Conservation (phyloP, 2,113 vertebrate genomes). For the Stictonetta naevosa region DNA sequence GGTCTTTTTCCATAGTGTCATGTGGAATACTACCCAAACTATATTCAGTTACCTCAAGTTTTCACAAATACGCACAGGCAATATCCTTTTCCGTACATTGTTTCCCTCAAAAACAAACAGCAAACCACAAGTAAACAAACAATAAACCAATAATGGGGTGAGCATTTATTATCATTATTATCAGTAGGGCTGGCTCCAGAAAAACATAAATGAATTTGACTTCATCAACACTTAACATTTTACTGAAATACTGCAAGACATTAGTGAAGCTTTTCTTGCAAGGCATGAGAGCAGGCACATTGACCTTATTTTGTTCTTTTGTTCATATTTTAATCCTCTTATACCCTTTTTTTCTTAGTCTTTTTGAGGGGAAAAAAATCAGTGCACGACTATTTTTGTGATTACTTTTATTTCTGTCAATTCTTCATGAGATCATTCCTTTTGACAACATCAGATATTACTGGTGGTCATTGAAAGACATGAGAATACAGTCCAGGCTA, state of each 20-base stretch:
- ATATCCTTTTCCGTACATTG: background rate
- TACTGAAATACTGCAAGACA: background rate
- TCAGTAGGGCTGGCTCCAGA: background rate
- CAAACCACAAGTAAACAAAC: background rate
- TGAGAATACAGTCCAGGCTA: background rate
- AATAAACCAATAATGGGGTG: background rate
- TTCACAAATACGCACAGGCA: background rate
- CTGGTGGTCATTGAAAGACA: background rate
- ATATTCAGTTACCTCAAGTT: background rate
- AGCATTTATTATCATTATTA: background rate
- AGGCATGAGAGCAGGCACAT: background rate
- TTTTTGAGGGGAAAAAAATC: background rate
- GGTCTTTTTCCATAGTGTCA: background rate
- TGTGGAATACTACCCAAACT: background rate
- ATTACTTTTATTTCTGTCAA: background rate
- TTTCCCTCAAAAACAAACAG: background rate
- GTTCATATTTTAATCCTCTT: background rate
- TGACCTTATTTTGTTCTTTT: conserved; percentile 19
- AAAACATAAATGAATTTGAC: background rate
- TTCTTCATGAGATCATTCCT: background rate
- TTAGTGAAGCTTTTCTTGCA: background rate
- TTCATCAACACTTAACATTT: background rate
- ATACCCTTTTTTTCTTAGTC: background rate
- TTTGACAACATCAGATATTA: background rate
- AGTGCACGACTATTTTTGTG: background rate